Conservation (phyloP, 2,888 invertebrate species). For the Aspidiotus rigidus region DNA sequence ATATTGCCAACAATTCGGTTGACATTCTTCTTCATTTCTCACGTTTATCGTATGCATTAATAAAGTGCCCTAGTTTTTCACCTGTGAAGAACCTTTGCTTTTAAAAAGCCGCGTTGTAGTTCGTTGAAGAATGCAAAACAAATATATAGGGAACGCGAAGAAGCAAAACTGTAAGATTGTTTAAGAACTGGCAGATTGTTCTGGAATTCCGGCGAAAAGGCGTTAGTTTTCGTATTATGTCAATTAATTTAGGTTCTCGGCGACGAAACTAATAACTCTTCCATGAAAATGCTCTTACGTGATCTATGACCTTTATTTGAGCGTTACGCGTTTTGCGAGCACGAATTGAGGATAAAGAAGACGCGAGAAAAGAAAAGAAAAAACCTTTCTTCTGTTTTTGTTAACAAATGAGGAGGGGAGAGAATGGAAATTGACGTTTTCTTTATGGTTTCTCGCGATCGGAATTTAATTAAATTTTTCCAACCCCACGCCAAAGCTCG, state of each 20-base stretch:
- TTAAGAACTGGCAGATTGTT: background rate
- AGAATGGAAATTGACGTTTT: slow-evolving; percentile 19
- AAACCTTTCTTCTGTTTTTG: slow-evolving; percentile 18
- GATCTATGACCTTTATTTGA: slow-evolving; percentile 12
- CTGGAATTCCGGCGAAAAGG: background rate
- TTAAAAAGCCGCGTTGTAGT: too few relatives aligned
- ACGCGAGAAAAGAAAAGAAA: slow-evolving; percentile 1
- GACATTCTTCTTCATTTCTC: too few relatives aligned
- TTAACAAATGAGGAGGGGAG: slow-evolving; percentile 7
- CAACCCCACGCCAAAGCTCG: background rate
- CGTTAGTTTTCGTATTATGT: slow-evolving; percentile 7
- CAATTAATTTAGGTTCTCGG: slow-evolving; percentile 13
- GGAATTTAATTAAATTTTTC: slow-evolving; percentile 24
- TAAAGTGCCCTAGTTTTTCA: too few relatives aligned
- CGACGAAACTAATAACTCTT: slow-evolving; percentile 17
- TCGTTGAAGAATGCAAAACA: too few relatives aligned
- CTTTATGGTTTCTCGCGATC: slow-evolving; percentile 20
- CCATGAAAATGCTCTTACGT: slow-evolving; percentile 6
- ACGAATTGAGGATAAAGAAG: slow-evolving; percentile 2
- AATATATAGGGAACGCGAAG: too few relatives aligned
- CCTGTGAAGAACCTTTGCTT: too few relatives aligned
- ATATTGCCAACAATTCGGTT: too few relatives aligned
- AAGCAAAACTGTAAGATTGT: too few relatives aligned
- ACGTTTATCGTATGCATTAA: too few relatives aligned
- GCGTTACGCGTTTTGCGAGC: slow-evolving; percentile 8